phyloP scores from a whole-genome alignment of 53 echinoderm and acorn worm genomes.

The Patiria pectinifera region DNA sequence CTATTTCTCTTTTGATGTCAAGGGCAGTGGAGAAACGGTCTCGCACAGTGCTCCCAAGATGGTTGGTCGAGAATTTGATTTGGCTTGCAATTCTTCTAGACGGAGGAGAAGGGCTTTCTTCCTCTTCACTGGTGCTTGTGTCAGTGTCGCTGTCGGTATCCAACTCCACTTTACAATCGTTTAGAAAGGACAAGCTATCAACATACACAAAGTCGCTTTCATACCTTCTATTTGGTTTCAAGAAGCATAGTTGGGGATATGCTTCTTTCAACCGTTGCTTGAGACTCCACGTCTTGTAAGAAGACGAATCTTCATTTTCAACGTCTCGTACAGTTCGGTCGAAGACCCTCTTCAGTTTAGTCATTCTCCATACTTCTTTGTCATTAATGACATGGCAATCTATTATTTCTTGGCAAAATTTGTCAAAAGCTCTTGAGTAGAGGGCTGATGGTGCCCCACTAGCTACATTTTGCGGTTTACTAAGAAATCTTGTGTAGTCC shows the following conservation, averaged over 20 bases:
- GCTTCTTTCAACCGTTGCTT: constrained; percentile 30
- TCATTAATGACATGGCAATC: constrained; percentile 49
- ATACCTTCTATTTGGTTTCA: constrained; percentile 25
- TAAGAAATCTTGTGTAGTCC: constrained; percentile 3
- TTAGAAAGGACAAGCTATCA: background rate
- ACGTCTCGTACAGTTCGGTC: constrained; percentile 35
- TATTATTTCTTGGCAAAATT: constrained; percentile 52
- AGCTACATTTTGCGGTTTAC: constrained; percentile 15
- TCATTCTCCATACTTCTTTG: constrained; percentile 59
- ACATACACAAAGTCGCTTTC: constrained; percentile 37
- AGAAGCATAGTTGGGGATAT: constrained; percentile 37
- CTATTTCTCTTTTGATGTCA: constrained; percentile 18
- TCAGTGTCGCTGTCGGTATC: background rate
- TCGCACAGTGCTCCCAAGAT: background rate
- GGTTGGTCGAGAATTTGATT: background rate
- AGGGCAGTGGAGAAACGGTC: constrained; percentile 11
- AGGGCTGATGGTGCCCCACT: constrained; percentile 12
- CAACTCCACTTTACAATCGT: constrained; percentile 16
- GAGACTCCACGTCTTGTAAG: constrained; percentile 28
- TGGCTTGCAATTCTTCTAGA: background rate
- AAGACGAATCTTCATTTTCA: constrained; percentile 52
- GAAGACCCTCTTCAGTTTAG: constrained; percentile 39
- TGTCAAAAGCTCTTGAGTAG: constrained; percentile 27
- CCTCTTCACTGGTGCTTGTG: constrained; percentile 27
- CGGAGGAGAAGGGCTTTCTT: background rate